Evolutionary conservation across 2,113 vertebrate genomes (phyloP).

Genomic region (Morphnarchus princeps): DNA sequence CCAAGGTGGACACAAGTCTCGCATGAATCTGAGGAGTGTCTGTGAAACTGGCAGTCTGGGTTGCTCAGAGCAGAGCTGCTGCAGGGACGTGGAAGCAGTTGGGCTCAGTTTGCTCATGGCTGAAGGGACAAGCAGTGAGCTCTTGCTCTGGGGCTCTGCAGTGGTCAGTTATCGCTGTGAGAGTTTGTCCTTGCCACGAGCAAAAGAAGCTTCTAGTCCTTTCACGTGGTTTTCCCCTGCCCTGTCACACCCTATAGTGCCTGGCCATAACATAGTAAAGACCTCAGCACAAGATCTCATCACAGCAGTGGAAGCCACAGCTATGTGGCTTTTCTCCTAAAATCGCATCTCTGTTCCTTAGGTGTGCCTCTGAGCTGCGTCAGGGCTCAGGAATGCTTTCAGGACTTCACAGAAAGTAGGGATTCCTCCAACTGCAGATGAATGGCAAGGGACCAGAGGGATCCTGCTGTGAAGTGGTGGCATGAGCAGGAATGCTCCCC

Average conservation of each 20-base stretch:
- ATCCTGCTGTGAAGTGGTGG: not conserved
- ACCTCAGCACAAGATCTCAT: not conserved
- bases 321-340: conserved; percentile 20
- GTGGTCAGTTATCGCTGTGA: not conserved
- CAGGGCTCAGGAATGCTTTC: not conserved
- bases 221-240: not conserved
- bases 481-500: not conserved
- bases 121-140: not conserved
- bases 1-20: fast-evolving
- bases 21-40: fast-evolving
- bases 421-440: not conserved
- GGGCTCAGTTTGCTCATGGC: not conserved
- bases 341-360: not conserved
- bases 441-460: not conserved
- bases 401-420: not conserved
- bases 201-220: not conserved
- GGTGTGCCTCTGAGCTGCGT: not conserved
- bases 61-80: not conserved
- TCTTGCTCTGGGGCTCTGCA: not conserved
- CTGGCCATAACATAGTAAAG: not conserved
- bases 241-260: not conserved
- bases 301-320: not conserved
- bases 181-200: conserved; percentile 17
- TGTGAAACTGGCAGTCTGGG: not conserved
- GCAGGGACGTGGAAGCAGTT: not conserved